Evolutionary conservation across 2,888 invertebrate genomes (phyloP).

Genomic region (Punctoribates punctum): DNA sequence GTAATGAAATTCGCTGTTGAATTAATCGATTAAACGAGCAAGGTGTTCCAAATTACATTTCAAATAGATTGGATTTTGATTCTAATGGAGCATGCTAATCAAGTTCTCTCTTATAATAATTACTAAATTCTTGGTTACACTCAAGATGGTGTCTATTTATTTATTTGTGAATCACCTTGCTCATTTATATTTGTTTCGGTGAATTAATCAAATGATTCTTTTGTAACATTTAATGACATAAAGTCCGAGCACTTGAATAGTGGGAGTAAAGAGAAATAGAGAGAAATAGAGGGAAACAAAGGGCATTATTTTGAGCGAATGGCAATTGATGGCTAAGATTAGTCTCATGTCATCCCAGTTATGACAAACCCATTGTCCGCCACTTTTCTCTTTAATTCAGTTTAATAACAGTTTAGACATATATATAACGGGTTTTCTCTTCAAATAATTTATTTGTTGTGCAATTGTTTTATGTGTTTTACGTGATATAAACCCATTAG

Average conservation of each 20-base stretch:
- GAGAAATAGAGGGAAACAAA: not conserved
- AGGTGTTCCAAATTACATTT: too few relatives aligned
- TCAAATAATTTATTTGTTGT: slow-evolving; percentile 12
- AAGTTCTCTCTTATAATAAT: too few relatives aligned
- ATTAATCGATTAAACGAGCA: too few relatives aligned
- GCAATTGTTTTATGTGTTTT: slow-evolving; percentile 24
- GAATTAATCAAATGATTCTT: too few relatives aligned
- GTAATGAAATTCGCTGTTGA: too few relatives aligned
- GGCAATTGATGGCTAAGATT: slow-evolving; percentile 32
- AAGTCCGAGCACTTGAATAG: not conserved
- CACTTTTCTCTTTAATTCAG: not conserved
- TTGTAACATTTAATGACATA: not conserved
- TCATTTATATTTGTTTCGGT: too few relatives aligned
- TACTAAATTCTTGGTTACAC: too few relatives aligned
- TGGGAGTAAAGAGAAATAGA: not conserved
- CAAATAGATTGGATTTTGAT: too few relatives aligned
- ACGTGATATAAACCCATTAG: slow-evolving; percentile 1
- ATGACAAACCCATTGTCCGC: not conserved
- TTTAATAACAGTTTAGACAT: not conserved
- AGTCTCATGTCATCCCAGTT: slow-evolving; percentile 1
- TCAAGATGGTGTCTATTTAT: too few relatives aligned
- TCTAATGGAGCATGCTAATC: too few relatives aligned
- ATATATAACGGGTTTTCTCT: not conserved
- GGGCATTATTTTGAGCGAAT: slow-evolving; percentile 9
- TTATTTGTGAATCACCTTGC: too few relatives aligned